A percentile compares a stretch with the other conserved stretches of the same genome.
These are phyloP conservation scores for Beroe forskalii DNA, from an alignment of 37 sponge, comb jelly and placozoan species.

Conservation along the genomic window DNA sequence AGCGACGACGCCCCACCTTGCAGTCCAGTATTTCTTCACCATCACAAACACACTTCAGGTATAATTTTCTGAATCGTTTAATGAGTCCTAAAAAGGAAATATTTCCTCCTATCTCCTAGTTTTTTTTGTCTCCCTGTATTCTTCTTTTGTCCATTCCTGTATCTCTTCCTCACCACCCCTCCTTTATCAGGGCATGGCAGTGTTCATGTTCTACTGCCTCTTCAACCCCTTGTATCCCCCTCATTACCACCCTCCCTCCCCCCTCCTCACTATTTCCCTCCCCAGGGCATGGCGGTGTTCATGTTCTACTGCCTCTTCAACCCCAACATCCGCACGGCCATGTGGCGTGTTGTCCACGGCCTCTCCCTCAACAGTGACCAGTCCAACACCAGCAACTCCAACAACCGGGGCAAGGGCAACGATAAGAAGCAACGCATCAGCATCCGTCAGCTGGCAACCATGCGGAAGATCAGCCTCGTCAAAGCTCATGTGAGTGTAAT, in stretches of 20 bases:
- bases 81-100: neutral
- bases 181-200: conserved; percentile 40
- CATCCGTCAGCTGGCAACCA: neutral
- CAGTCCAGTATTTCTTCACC: conserved; percentile 34
- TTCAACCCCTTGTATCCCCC: too few species aligned
- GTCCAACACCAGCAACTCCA: neutral
- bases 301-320: conserved; percentile 64
- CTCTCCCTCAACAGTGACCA: neutral
- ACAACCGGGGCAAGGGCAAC: neutral
- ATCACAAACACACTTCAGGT: conserved; percentile 61
- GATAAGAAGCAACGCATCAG: neutral
- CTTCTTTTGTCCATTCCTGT: too few species aligned
- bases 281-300: conserved; percentile 59
- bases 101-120: too few species aligned
- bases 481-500: conserved; percentile 40
- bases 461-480: conserved; percentile 27
- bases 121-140: too few species aligned
- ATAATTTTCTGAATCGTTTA: too few species aligned
- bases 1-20: neutral
- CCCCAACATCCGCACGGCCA: conserved; percentile 25
- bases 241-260: too few species aligned
- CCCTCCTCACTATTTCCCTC: too few species aligned
- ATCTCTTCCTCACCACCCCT: too few species aligned
- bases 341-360: conserved; percentile 35
- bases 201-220: conserved; percentile 63